Evolutionary conservation across 2,797 vertebrate genomes (phyloP).

Genomic region (Odontamblyopus rebecca): DNA sequence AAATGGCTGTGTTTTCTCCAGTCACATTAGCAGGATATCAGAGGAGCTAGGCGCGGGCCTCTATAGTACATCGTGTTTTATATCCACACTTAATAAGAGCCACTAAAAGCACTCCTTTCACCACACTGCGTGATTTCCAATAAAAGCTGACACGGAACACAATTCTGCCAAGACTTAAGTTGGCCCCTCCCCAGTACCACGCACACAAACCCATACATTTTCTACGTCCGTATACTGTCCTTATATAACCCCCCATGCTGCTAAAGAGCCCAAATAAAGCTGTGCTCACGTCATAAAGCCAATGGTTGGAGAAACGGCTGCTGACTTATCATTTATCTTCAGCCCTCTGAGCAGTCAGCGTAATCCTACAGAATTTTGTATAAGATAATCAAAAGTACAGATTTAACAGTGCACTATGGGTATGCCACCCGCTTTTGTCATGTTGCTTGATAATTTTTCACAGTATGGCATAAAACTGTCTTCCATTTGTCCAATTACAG

Average conservation of each 20-base stretch:
- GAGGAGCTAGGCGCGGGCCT: slow-evolving; percentile 23
- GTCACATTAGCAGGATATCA: slow-evolving; percentile 25
- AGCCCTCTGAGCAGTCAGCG: slow-evolving; percentile 28
- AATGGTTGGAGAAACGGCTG: slow-evolving; percentile 24
- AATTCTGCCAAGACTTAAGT: slow-evolving; percentile 50
- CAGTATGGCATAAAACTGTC: no score
- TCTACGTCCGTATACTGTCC: slow-evolving; percentile 51
- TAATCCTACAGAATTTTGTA: slow-evolving; percentile 10
- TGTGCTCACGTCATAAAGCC: slow-evolving; percentile 47
- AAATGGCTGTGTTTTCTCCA: slow-evolving; percentile 18
- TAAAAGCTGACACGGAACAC: slow-evolving; percentile 61
- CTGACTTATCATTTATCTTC: slow-evolving; percentile 34
- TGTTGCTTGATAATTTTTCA: no score
- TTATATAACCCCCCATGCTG: slow-evolving; percentile 43
- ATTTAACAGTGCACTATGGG: not conserved
- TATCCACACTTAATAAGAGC: slow-evolving; percentile 53
- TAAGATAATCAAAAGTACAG: not conserved
- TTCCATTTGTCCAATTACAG: no score
- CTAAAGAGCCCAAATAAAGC: slow-evolving; percentile 54
- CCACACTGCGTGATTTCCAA: slow-evolving; percentile 57
- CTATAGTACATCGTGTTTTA: slow-evolving; percentile 49
- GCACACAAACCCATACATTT: slow-evolving; percentile 26
- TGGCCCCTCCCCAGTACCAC: slow-evolving; percentile 39
- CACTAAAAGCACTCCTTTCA: slow-evolving; percentile 57
- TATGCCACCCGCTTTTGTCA: not conserved